Conservation (phyloP, 2,797 vertebrate species). For the Alcedo quadribrachys region DNA sequence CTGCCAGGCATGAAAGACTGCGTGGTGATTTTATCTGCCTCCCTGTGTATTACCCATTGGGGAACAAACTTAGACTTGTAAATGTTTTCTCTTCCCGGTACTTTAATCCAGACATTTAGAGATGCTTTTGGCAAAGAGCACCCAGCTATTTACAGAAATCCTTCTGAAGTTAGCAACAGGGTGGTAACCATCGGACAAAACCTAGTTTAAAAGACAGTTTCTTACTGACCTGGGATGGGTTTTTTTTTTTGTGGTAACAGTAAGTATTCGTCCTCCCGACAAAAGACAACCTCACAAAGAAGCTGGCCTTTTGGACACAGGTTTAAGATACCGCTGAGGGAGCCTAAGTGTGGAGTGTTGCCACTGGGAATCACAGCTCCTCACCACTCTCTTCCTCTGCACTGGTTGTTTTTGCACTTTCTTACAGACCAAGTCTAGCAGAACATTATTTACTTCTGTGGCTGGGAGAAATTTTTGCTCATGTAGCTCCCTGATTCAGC, state of each 20-base stretch:
- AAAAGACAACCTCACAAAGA: neutral
- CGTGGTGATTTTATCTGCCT: slow-evolving; percentile 55
- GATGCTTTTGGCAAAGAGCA: slow-evolving; percentile 1
- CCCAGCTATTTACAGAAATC: slow-evolving; percentile 20
- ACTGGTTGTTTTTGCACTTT: neutral
- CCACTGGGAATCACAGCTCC: neutral
- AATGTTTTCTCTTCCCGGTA: slow-evolving; percentile 24
- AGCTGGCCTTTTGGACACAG: neutral
- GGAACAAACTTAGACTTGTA: slow-evolving; percentile 50
- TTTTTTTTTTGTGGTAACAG: neutral
- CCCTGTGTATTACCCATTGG: slow-evolving; percentile 8
- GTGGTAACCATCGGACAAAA: neutral
- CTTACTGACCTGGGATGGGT: neutral
- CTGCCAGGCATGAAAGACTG: slow-evolving; percentile 47
- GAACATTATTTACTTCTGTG: neutral
- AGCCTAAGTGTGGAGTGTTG: neutral
- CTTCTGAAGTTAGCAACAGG: neutral
- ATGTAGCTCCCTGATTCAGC: neutral
- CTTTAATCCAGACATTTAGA: slow-evolving; percentile 4
- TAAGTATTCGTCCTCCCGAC: neutral
- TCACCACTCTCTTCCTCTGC: neutral
- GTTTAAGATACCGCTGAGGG: neutral
- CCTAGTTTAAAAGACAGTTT: neutral
- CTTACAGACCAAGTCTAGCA: neutral
- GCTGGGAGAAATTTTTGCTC: neutral